phyloP scores from a whole-genome alignment of 2,888 invertebrate genomes.

The Dugesia japonica region DNA sequence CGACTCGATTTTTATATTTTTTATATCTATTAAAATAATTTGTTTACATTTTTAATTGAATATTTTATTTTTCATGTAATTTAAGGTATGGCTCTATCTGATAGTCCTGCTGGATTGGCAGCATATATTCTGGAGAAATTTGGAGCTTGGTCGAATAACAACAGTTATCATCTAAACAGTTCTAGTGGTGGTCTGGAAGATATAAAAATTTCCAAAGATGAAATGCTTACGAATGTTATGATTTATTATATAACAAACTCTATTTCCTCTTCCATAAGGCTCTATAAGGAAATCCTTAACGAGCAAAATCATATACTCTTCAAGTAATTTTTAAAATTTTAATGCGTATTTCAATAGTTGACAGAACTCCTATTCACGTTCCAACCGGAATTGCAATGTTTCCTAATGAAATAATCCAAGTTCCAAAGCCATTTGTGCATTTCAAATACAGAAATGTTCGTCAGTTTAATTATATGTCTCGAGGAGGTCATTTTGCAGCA shows the following conservation, averaged over 20 bases:
- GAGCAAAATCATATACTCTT: background rate
- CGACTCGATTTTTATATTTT: too few relatives aligned
- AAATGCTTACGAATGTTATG: constrained; percentile 64
- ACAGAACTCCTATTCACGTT: background rate
- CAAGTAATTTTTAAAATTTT: too few relatives aligned
- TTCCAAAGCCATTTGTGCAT: background rate
- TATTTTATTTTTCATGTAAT: too few relatives aligned
- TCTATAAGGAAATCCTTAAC: constrained; percentile 56
- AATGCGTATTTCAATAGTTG: too few relatives aligned
- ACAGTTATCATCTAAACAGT: constrained; percentile 49
- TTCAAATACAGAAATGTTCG: constrained; percentile 40
- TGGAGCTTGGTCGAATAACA: constrained; percentile 56
- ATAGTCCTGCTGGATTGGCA: constrained; percentile 69
- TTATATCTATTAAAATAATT: too few relatives aligned
- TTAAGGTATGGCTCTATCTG: constrained; percentile 56
- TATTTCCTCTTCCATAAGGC: constrained; percentile 60
- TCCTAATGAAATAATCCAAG: background rate
- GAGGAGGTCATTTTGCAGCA: constrained; percentile 32
- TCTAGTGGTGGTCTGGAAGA: constrained; percentile 56
- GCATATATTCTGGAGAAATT: constrained; percentile 79
- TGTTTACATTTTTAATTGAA: too few relatives aligned
- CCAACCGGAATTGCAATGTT: background rate
- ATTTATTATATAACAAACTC: constrained; percentile 63
- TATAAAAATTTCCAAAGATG: constrained; percentile 56
- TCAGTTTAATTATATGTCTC: constrained; percentile 36